Conservation (phyloP, 2,113 vertebrate species). For the Tragelaphus imberbis region DNA sequence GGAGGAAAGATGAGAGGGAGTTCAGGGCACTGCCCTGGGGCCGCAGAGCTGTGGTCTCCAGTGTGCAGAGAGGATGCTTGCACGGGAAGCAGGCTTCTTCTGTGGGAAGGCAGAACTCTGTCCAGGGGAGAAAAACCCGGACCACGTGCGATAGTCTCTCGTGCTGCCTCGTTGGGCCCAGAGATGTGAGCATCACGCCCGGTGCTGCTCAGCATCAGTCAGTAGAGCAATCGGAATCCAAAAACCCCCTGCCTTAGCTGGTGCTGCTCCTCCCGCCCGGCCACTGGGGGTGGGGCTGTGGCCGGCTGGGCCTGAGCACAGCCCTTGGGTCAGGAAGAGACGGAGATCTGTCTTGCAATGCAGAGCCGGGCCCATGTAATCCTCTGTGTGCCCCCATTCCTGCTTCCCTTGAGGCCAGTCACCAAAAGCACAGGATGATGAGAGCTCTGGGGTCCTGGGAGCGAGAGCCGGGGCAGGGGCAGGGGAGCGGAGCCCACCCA, state of each 20-base stretch:
- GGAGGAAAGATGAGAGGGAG: neutral
- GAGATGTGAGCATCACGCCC: neutral
- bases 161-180: neutral
- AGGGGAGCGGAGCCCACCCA: neutral
- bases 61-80: neutral
- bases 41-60: neutral
- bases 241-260: neutral
- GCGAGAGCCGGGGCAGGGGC: neutral
- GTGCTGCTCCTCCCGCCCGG: neutral
- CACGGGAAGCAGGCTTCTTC: neutral
- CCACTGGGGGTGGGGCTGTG: neutral
- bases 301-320: neutral
- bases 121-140: neutral
- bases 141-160: neutral
- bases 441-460: neutral
- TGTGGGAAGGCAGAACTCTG: neutral
- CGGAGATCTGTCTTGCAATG: neutral
- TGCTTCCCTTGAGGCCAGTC: neutral
- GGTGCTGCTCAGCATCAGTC: neutral
- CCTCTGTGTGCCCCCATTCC: neutral
- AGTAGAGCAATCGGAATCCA: neutral
- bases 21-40: neutral
- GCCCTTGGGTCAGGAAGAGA: neutral
- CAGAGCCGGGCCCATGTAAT: neutral
- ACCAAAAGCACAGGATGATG: accelerated